phyloP scores from a whole-genome alignment of 1,140 invertebrate species.

The Pseudobourletiella spinata region DNA sequence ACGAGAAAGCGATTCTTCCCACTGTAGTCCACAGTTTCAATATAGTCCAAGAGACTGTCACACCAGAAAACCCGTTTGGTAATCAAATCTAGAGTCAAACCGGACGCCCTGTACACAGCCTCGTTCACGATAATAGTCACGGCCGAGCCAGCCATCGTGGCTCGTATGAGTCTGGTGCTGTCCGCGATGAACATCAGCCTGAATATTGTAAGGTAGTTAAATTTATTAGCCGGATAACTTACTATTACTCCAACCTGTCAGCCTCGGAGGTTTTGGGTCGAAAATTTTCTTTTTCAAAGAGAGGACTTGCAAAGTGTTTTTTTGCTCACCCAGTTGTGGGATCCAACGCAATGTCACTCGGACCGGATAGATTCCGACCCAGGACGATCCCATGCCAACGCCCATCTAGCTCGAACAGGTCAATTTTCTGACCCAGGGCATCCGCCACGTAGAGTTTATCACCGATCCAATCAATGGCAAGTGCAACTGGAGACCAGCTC shows the following conservation, averaged over 20 bases:
- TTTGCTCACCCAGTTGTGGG: constrained; percentile 73
- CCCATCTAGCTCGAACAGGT: constrained; percentile 81
- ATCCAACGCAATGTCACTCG: constrained; percentile 83
- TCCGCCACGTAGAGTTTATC: constrained; percentile 94
- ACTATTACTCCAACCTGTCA: too few relatives aligned
- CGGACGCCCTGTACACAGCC: constrained; percentile 81
- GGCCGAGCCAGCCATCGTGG: constrained; percentile 85
- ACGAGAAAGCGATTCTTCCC: constrained; percentile 70
- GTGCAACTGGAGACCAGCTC: constrained; percentile 68
- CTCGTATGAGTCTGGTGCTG: constrained; percentile 73
- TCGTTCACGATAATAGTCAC: constrained; percentile 73
- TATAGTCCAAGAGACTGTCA: constrained; percentile 84
- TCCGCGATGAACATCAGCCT: constrained; percentile 87
- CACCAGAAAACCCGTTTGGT: constrained; percentile 89
- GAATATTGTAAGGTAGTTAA: too few relatives aligned
- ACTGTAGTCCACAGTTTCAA: constrained; percentile 93
- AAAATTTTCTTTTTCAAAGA: too few relatives aligned
- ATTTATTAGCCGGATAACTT: too few relatives aligned
- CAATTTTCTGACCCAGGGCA: constrained; percentile 55
- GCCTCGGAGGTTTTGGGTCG: too few relatives aligned
- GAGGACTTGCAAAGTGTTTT: too few relatives aligned
- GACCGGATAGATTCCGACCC: constrained; percentile 81
- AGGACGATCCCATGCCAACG: constrained; percentile 77
- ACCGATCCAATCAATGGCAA: constrained; percentile 95
- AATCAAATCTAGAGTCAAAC: constrained; percentile 75